Evolutionary conservation across 2,797 vertebrate genomes (phyloP).

Genomic region (Syngnathus rostellatus): DNA sequence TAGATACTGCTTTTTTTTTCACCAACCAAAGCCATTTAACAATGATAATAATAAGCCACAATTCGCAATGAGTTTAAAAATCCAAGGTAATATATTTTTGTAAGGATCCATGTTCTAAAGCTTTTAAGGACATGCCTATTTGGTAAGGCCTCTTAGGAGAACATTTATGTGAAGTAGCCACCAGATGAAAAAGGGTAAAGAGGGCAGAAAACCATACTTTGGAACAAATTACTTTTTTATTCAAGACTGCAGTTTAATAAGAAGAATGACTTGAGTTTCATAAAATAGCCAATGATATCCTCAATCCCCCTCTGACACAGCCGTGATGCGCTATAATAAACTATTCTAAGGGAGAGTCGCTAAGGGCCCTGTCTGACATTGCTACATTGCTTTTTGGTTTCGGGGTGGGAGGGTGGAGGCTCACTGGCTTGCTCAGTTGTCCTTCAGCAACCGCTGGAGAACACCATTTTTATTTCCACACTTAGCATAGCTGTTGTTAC

Average conservation of each 20-base stretch:
- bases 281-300: constrained; percentile 26
- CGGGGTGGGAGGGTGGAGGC: background rate
- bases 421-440: constrained; percentile 2
- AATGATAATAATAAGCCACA: background rate
- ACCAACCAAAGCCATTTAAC: no score
- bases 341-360: constrained; percentile 20
- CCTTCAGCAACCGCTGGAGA: constrained; percentile 7
- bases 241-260: constrained; percentile 27
- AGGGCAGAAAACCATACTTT: background rate
- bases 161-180: background rate
- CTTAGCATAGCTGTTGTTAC: no score
- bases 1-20: no score
- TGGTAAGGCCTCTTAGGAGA: background rate
- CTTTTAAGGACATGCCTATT: background rate
- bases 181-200: constrained; percentile 1
- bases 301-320: constrained; percentile 18
- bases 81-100: background rate
- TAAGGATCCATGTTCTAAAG: background rate
- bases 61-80: background rate
- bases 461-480: background rate
- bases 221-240: constrained; percentile 21
- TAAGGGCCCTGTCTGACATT: constrained; percentile 44
- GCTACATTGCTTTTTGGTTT: constrained; percentile 6
- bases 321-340: constrained; percentile 24
- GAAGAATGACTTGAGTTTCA: constrained; percentile 31